These are phyloP conservation scores for Coenonympha glycerion DNA, from an alignment of 2,888 invertebrate genomes.

Conservation along the genomic window DNA sequence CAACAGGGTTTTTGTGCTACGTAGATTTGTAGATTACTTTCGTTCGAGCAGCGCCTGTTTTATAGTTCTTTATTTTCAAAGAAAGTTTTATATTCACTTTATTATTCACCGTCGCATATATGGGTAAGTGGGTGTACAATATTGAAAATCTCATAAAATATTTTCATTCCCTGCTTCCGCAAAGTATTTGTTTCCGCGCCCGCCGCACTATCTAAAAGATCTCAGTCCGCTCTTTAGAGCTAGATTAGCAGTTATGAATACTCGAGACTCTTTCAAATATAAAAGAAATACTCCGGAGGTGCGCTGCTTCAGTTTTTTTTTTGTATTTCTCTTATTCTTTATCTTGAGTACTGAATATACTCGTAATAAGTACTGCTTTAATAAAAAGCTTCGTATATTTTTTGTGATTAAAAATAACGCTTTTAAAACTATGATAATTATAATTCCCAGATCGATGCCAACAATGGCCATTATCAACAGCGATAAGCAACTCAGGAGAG, in stretches of 20 bases:
- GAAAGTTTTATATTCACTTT: too few relatives aligned
- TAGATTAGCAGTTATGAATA: slow-evolving; percentile 25
- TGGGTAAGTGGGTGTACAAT: not conserved
- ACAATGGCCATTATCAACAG: too few relatives aligned
- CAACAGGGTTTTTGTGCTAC: too few relatives aligned
- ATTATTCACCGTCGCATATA: not conserved
- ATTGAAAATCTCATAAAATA: not conserved
- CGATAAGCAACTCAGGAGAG: too few relatives aligned
- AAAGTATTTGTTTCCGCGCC: slow-evolving; percentile 2
- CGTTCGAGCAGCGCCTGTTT: too few relatives aligned
- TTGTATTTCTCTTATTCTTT: slow-evolving; percentile 13
- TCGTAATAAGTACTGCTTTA: not conserved
- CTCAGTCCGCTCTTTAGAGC: slow-evolving; percentile 14
- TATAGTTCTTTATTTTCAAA: too few relatives aligned
- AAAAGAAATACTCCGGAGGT: slow-evolving; percentile 20
- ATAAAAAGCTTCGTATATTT: not conserved
- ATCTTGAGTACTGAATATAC: not conserved
- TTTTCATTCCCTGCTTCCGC: not conserved
- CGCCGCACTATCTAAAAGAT: slow-evolving; percentile 3
- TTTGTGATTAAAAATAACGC: not conserved
- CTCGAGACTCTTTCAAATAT: slow-evolving; percentile 20
- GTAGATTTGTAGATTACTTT: too few relatives aligned
- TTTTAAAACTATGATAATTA: too few relatives aligned
- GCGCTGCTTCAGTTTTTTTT: slow-evolving; percentile 17
- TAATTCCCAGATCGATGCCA: too few relatives aligned